These are phyloP conservation scores for Vicugna pacos DNA, from an alignment of 2,113 vertebrate species.

Conservation along the genomic window DNA sequence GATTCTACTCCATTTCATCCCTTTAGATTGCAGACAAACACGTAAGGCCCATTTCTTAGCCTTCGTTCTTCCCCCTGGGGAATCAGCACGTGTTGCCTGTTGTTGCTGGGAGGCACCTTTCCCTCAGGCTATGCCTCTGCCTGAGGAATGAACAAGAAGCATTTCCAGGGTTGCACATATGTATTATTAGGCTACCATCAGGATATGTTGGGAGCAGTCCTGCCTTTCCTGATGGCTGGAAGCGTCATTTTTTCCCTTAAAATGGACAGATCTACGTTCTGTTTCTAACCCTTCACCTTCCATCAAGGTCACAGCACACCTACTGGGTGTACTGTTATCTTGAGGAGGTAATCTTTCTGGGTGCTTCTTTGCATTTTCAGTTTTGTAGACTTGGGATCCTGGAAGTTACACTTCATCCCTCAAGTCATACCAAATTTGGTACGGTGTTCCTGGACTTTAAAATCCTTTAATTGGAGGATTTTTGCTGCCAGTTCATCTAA, in stretches of 20 bases:
- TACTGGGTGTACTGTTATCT: background rate
- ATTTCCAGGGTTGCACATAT: background rate
- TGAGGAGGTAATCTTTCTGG: background rate
- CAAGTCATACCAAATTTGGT: conserved; percentile 71
- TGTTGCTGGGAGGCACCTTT: background rate
- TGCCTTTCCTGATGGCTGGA: background rate
- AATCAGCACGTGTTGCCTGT: background rate
- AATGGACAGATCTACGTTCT: background rate
- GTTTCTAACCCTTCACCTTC: background rate
- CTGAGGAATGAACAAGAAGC: background rate
- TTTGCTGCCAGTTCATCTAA: conserved; percentile 73
- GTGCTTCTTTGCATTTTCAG: background rate
- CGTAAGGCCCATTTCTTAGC: background rate
- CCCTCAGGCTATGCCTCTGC: background rate
- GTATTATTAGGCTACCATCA: background rate
- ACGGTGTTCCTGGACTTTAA: conserved; percentile 13
- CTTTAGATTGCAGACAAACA: conserved; percentile 22
- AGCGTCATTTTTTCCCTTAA: background rate
- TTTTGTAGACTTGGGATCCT: background rate
- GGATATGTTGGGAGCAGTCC: background rate
- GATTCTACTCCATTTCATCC: background rate
- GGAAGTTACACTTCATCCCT: background rate
- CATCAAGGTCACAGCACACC: background rate
- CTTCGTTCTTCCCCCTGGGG: background rate
- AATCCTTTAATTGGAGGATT: conserved; percentile 64